Evolutionary conservation across 2,797 vertebrate species (phyloP).

Genomic region (Argentina silus): DNA sequence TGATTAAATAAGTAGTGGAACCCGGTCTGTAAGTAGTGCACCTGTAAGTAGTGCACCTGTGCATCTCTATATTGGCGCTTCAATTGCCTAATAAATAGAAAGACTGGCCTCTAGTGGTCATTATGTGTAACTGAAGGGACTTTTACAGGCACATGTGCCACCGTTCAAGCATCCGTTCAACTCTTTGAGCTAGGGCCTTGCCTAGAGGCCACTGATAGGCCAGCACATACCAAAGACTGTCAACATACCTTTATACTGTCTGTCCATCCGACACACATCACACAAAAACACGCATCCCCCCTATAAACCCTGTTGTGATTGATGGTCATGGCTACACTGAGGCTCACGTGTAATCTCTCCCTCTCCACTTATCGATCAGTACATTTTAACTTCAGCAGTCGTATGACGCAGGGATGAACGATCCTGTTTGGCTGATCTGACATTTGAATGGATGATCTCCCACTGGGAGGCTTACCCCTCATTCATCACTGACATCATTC

Average conservation of each 20-base stretch:
- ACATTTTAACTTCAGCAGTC: not conserved
- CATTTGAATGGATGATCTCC: slow-evolving; percentile 46
- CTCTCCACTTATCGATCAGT: slow-evolving; percentile 39
- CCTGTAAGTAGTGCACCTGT: no score
- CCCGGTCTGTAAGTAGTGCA: no score
- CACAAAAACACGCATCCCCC: not conserved
- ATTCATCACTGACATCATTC: slow-evolving; percentile 39
- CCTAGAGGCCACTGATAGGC: not conserved
- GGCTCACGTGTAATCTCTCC: slow-evolving; percentile 35
- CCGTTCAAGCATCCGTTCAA: not conserved
- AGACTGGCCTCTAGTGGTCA: slow-evolving; percentile 45
- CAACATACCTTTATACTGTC: not conserved
- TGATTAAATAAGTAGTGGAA: no score
- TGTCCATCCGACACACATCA: not conserved
- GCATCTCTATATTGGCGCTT: not conserved
- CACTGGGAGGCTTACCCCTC: slow-evolving; percentile 15
- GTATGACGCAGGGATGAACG: not conserved
- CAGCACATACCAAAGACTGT: not conserved
- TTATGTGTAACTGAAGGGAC: slow-evolving; percentile 14
- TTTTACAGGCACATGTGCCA: not conserved
- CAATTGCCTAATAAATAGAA: not conserved
- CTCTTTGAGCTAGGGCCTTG: not conserved
- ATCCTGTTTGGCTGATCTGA: slow-evolving; percentile 22
- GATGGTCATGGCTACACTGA: slow-evolving; percentile 46
- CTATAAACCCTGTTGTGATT: slow-evolving; percentile 29